These are phyloP conservation scores for Drosophila paucipuncta DNA, from an alignment of 2,888 invertebrate species.

Conservation along the genomic window DNA sequence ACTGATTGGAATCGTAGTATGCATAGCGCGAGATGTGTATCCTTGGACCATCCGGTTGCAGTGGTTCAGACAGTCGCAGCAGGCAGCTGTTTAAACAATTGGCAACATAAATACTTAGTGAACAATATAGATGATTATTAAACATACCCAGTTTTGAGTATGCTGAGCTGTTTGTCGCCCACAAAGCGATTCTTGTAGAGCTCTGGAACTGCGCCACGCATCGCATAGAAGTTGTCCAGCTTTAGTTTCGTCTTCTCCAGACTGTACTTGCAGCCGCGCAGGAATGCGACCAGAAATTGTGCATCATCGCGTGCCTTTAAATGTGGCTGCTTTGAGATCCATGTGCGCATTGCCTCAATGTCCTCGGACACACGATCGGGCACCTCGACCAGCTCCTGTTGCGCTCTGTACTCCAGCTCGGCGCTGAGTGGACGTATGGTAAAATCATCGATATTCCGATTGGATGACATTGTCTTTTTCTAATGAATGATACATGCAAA, in stretches of 20 bases:
- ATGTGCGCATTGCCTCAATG: conserved; percentile 85
- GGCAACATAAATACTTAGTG: neutral
- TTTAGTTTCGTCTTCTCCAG: conserved; percentile 87
- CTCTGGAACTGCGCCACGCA: conserved; percentile 87
- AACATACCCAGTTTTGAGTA: conserved; percentile 82
- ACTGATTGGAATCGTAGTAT: conserved; percentile 86
- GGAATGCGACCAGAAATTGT: conserved; percentile 86
- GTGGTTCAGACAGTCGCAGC: conserved; percentile 81
- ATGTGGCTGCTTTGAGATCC: conserved; percentile 87
- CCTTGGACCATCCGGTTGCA: conserved; percentile 86
- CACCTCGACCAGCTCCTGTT: conserved; percentile 86
- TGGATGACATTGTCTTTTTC: conserved; percentile 50
- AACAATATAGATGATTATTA: neutral
- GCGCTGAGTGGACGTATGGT: conserved; percentile 79
- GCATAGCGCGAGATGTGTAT: conserved; percentile 87
- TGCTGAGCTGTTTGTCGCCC: conserved; percentile 77
- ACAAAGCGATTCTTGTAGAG: conserved; percentile 86
- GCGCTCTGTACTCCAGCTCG: conserved; percentile 83
- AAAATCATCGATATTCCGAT: conserved; percentile 35
- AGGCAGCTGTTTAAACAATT: conserved; percentile 66
- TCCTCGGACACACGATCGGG: conserved; percentile 84
- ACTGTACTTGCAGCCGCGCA: conserved; percentile 87
- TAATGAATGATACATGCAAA: conserved; percentile 20
- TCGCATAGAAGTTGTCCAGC: conserved; percentile 87
- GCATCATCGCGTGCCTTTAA: conserved; percentile 85